Conservation (phyloP, 2,888 invertebrate genomes). For the Shargacucullia verbasci region DNA sequence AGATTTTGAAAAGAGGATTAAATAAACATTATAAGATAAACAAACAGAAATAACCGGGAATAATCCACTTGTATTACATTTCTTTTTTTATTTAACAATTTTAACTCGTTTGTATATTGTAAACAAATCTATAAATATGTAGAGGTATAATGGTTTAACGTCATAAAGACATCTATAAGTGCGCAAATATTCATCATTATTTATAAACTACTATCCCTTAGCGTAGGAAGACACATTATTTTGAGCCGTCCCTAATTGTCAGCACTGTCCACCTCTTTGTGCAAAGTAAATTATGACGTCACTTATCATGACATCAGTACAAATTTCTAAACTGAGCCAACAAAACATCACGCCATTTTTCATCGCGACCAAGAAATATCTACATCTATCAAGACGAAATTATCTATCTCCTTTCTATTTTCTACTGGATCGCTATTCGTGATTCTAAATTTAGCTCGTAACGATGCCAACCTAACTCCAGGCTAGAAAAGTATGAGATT, state of each 20-base stretch:
- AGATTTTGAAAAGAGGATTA: too few relatives aligned
- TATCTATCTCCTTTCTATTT: slow-evolving; percentile 62
- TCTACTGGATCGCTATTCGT: slow-evolving; percentile 55
- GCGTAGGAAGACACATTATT: slow-evolving; percentile 37
- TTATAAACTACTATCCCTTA: slow-evolving; percentile 32
- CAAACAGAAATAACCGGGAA: slow-evolving; percentile 39
- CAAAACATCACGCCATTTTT: slow-evolving; percentile 43
- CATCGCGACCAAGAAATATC: slow-evolving; percentile 40
- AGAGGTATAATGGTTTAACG: too few relatives aligned
- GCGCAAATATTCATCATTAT: slow-evolving; percentile 26
- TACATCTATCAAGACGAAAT: slow-evolving; percentile 40
- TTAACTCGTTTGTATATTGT: too few relatives aligned
- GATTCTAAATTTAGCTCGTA: slow-evolving; percentile 66
- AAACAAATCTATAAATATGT: too few relatives aligned
- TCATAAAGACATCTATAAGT: not conserved
- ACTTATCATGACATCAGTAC: slow-evolving; percentile 22
- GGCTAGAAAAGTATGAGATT: slow-evolving; percentile 41
- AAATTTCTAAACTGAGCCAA: slow-evolving; percentile 40
- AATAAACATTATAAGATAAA: slow-evolving; percentile 31
- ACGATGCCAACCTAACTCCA: slow-evolving; percentile 73
- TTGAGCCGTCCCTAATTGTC: slow-evolving; percentile 39
- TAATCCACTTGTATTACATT: slow-evolving; percentile 12
- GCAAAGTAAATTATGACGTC: slow-evolving; percentile 25
- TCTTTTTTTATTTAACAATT: too few relatives aligned
- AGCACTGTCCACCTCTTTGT: slow-evolving; percentile 27